Percentiles rank a stretch among this genome's conserved stretches.
Evolutionary conservation across 2,113 vertebrate species (phyloP).

Genomic region (Globicephala melas): DNA sequence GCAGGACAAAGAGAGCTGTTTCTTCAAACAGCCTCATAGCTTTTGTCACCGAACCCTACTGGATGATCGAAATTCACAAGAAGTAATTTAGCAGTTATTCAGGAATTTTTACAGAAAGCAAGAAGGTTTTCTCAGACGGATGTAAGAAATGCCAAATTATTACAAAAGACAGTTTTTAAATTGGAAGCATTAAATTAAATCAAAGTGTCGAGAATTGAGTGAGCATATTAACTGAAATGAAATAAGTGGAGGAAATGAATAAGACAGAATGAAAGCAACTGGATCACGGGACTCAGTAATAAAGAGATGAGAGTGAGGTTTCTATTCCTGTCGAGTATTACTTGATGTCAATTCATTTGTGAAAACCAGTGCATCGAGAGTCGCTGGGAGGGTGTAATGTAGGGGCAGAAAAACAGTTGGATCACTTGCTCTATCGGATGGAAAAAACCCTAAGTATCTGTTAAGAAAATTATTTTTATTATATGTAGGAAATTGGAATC

Average conservation of each 20-base stretch:
- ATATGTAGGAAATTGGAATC: slow-evolving; percentile 47
- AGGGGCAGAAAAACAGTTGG: slow-evolving; percentile 60
- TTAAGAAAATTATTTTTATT: slow-evolving; percentile 72
- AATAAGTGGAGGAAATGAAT: slow-evolving; percentile 80
- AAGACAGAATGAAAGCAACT: slow-evolving; percentile 55
- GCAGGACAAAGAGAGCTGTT: slow-evolving; percentile 45
- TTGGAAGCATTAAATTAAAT: slow-evolving; percentile 81
- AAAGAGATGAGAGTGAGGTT: slow-evolving; percentile 68
- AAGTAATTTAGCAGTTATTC: slow-evolving; percentile 70
- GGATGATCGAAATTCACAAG: slow-evolving; percentile 56
- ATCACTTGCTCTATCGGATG: slow-evolving; percentile 34
- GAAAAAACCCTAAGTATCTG: slow-evolving; percentile 56
- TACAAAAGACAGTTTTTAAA: slow-evolving; percentile 80
- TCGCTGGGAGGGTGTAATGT: background rate
- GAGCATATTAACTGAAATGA: slow-evolving; percentile 77
- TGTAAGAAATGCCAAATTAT: slow-evolving; percentile 76
- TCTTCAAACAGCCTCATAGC: slow-evolving; percentile 53
- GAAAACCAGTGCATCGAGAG: slow-evolving; percentile 26
- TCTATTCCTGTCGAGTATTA: slow-evolving; percentile 54
- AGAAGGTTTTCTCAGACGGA: slow-evolving; percentile 34
- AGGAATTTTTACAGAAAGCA: slow-evolving; percentile 26
- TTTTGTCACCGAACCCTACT: slow-evolving; percentile 64
- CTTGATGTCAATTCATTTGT: slow-evolving; percentile 58
- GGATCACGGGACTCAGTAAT: slow-evolving; percentile 67
- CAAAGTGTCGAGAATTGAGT: slow-evolving; percentile 71